Percentiles rank a stretch among this genome's conserved stretches.
These are phyloP conservation scores for Gymnoscelis rufifasciata DNA, from an alignment of 2,888 invertebrate species.

Conservation along the genomic window DNA sequence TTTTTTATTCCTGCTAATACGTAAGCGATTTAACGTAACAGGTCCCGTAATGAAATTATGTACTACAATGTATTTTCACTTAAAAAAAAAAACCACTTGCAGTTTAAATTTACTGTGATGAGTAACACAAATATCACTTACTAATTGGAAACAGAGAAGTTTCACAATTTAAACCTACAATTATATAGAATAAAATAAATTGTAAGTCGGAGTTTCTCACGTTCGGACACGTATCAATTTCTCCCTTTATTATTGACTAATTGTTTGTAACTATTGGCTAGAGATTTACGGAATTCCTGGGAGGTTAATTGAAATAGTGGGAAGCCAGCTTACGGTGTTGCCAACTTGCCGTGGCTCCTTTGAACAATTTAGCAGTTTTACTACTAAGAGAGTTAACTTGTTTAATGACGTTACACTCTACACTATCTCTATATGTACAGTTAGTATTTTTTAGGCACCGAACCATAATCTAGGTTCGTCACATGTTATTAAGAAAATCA, in stretches of 20 bases:
- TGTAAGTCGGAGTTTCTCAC: slow-evolving; percentile 23
- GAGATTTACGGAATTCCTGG: slow-evolving; percentile 26
- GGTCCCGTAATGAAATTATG: too few species aligned
- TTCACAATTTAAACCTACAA: slow-evolving; percentile 15
- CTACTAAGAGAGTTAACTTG: too few species aligned
- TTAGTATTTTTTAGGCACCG: too few species aligned
- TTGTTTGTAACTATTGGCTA: slow-evolving; percentile 27
- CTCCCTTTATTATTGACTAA: slow-evolving; percentile 29
- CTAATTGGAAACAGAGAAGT: slow-evolving; percentile 20
- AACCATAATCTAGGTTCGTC: too few species aligned
- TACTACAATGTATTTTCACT: too few species aligned
- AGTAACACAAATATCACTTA: neutral
- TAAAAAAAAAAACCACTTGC: too few species aligned
- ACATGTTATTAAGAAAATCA: too few species aligned
- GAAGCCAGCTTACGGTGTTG: slow-evolving; percentile 33
- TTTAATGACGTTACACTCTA: too few species aligned
- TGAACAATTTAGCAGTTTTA: slow-evolving; percentile 3
- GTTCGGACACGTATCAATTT: slow-evolving; percentile 27
- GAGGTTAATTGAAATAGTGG: slow-evolving; percentile 32
- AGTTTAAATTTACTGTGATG: too few species aligned
- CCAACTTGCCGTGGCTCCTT: slow-evolving; percentile 6
- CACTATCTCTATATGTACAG: too few species aligned
- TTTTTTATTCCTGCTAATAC: too few species aligned
- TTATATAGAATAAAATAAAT: slow-evolving; percentile 19
- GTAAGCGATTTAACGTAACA: too few species aligned